Conservation (phyloP, 2,113 vertebrate species). For the Galbula dea region DNA sequence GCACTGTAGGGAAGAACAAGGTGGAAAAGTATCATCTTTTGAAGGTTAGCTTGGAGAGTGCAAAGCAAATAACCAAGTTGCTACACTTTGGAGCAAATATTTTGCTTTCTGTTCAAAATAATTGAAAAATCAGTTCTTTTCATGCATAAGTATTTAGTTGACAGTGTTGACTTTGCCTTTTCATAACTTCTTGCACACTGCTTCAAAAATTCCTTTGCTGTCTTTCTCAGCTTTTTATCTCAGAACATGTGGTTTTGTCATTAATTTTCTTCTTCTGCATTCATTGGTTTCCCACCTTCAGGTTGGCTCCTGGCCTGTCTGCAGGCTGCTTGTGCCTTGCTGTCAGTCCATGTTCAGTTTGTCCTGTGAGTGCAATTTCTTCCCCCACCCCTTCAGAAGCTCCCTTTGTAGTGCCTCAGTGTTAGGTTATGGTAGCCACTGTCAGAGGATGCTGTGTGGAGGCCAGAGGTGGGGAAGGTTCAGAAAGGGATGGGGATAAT, state of each 20-base stretch:
- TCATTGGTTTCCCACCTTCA: conserved; percentile 19
- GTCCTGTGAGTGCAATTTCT: background rate
- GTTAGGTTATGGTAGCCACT: background rate
- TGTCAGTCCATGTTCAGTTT: background rate
- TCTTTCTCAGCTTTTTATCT: conserved; percentile 45
- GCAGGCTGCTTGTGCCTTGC: background rate
- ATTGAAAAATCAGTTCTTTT: conserved; percentile 38
- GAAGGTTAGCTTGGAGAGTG: background rate
- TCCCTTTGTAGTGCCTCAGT: background rate
- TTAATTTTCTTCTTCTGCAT: background rate
- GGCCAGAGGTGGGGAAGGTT: background rate
- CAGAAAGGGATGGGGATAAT: background rate
- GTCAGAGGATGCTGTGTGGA: background rate
- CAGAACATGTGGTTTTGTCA: conserved; percentile 17
- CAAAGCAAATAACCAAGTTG: background rate
- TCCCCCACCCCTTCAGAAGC: fast-evolving
- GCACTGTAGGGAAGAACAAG: background rate
- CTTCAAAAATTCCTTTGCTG: conserved; percentile 26
- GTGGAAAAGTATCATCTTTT: background rate
- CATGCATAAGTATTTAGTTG: background rate
- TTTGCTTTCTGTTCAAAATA: conserved; percentile 1
- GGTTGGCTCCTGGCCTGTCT: background rate
- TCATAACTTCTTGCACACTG: background rate
- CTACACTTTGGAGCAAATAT: background rate
- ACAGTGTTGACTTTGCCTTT: background rate